Conservation (phyloP, 2,113 vertebrate genomes). For the Mobula birostris region DNA sequence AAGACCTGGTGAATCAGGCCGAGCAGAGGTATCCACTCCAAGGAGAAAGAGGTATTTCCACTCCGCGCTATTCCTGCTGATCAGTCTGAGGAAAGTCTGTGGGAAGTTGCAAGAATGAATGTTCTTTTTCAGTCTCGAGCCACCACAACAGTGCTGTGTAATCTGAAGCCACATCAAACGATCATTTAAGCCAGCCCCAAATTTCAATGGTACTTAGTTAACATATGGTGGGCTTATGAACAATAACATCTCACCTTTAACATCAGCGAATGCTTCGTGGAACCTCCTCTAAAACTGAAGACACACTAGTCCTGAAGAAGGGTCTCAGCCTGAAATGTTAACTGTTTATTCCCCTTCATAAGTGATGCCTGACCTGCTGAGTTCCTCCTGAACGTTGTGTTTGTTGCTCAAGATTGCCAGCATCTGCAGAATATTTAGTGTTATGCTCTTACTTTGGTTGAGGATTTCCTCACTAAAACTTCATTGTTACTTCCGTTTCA, state of each 20-base stretch:
- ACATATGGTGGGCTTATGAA: slow-evolving; percentile 11
- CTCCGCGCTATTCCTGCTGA: background rate
- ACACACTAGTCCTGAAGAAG: background rate
- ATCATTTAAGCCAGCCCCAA: background rate
- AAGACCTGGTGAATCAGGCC: too few relatives aligned
- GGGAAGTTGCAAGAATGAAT: background rate
- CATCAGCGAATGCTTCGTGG: background rate
- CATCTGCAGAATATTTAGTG: too few relatives aligned
- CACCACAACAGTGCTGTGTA: background rate
- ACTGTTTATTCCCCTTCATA: too few relatives aligned
- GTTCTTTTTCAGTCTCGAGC: background rate
- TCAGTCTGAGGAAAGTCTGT: background rate
- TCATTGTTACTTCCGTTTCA: background rate
- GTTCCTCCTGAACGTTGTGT: too few relatives aligned
- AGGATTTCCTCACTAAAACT: background rate
- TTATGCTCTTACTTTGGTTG: background rate
- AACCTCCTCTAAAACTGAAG: background rate
- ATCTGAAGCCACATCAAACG: slow-evolving; percentile 14
- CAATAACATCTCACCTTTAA: background rate
- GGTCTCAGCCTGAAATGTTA: too few relatives aligned
- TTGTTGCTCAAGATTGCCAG: too few relatives aligned
- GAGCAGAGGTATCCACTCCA: background rate
- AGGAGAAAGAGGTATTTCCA: background rate
- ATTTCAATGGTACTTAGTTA: background rate
- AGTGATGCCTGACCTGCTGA: too few relatives aligned